Percentiles rank a stretch among this genome's conserved stretches.
These are phyloP conservation scores for Aphidius ervi DNA, from an alignment of 1,140 invertebrate species.

Conservation along the genomic window DNA sequence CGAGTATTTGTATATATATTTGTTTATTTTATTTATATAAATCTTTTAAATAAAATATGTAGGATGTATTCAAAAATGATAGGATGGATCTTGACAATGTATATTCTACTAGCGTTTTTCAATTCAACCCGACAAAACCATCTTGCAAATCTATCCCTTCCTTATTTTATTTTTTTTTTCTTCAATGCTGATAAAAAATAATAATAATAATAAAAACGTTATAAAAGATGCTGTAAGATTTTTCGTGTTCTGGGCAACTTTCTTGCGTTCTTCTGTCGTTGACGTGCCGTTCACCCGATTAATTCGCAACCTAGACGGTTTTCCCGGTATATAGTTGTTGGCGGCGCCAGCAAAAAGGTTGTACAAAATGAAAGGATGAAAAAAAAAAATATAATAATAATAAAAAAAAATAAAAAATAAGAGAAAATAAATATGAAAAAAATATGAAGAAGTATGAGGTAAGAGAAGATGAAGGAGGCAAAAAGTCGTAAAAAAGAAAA, in stretches of 20 bases:
- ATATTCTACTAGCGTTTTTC: background rate
- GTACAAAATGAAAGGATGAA: background rate
- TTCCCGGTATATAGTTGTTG: background rate
- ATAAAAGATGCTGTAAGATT: conserved; percentile 13
- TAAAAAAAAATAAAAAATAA: conserved; percentile 11
- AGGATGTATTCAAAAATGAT: background rate
- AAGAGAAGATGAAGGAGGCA: background rate
- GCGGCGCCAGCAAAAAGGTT: too few relatives aligned
- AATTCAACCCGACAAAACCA: background rate
- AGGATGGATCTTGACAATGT: background rate
- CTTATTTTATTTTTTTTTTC: background rate
- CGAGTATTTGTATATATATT: too few relatives aligned
- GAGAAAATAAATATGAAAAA: background rate
- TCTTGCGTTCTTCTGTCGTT: conserved; percentile 20
- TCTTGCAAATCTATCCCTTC: background rate
- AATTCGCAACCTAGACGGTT: conserved; percentile 22
- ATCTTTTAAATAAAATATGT: too few relatives aligned
- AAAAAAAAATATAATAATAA: conserved; percentile 3
- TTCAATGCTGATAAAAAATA: conserved; percentile 5
- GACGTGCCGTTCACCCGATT: conserved; percentile 25
- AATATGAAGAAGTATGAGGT: too few relatives aligned
- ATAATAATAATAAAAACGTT: background rate
- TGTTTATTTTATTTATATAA: too few relatives aligned
- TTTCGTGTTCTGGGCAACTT: conserved; percentile 21
- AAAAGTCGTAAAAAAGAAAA: background rate